Evolutionary conservation across 2,888 invertebrate genomes (phyloP), one percentile per base, ranked within the genome.

Genomic region (Drosophila multiciliata): DNA sequence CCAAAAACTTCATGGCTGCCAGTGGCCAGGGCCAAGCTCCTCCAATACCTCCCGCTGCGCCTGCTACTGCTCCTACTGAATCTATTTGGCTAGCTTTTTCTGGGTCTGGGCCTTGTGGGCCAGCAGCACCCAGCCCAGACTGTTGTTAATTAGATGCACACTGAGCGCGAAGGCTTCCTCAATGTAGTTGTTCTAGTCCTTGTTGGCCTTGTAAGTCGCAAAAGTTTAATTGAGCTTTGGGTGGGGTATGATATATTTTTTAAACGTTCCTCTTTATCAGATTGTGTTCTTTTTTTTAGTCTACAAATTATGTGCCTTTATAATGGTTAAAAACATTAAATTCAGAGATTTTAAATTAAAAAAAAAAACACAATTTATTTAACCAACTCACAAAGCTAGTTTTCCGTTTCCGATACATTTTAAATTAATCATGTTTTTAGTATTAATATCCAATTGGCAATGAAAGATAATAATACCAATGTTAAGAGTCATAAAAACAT

Each of bases 111-210:
- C 42, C 35, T 54, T 45, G 35, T 48, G 63, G 49, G 36, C 62
- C 62, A 58, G 36, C 67, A 35, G 40, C 67, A 35, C 59, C 59
- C 62, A 68, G 66, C 68, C 62, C 60, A 36, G 73, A 66, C 81
- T 72, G 76, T 83, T 83, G 73, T 76, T 88, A 84, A 84, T 84
- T 84, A 88, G 83, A 86, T 88, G 84, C 76, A 66, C 73, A 60
- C 61, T 64, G 52, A 29, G 66, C 23, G 62, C 45, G 57, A 48
- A 33, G 29, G 40, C 70, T 49, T 32, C 36, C 58, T 29, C 45
- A 36, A 58, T 36, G 15, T 50, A 35, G 64, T 42, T 33, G 59
- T 61, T 58, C 50, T 55, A n/a, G 58, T 26, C 52, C 48, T 45
- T 57, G 59, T 54, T 76, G 73, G 64, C 68, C 66, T 77, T 64